Percentiles rank a stretch among this genome's conserved stretches.
phyloP scores from a whole-genome alignment of 2,888 invertebrate species.

The Phaedon cochleariae region DNA sequence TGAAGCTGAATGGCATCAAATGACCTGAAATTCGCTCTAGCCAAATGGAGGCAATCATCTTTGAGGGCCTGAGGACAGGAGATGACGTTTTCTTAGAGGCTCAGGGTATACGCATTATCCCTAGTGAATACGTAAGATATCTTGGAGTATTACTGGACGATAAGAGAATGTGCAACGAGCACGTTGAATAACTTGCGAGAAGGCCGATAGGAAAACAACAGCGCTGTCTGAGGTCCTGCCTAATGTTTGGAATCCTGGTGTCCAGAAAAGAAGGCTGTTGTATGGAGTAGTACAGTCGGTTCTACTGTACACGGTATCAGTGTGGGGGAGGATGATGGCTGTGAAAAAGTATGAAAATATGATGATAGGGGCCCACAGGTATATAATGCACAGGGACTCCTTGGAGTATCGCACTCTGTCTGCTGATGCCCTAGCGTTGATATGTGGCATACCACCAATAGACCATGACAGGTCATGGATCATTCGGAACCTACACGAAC shows the following conservation, averaged over 20 bases:
- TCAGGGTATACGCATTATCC: too few species aligned
- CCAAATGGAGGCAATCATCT: too few species aligned
- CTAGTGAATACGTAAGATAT: constrained; percentile 17
- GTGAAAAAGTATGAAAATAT: constrained; percentile 11
- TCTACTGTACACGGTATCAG: constrained; percentile 7
- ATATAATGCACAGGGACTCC: not conserved
- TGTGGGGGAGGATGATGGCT: constrained; percentile 19
- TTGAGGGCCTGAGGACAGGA: too few species aligned
- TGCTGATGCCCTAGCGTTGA: constrained; percentile 23
- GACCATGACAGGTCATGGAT: constrained; percentile 23
- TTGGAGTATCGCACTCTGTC: constrained; percentile 28
- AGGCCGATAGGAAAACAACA: not conserved
- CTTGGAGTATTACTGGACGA: constrained; percentile 21
- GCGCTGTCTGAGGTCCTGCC: constrained; percentile 22
- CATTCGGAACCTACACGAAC: constrained; percentile 13
- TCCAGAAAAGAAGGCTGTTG: constrained; percentile 18
- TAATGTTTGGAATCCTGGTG: constrained; percentile 15
- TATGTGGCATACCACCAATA: constrained; percentile 26
- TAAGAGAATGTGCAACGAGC: constrained; percentile 10
- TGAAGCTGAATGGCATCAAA: not conserved
- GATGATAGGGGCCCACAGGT: constrained; percentile 14
- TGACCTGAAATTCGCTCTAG: too few species aligned
- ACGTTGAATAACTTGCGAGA: not conserved
- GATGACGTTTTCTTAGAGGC: too few species aligned
- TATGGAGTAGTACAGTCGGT: too few species aligned